phyloP scores from a whole-genome alignment of 2,113 vertebrate species.

The Pseudolaguvia tuberculata region DNA sequence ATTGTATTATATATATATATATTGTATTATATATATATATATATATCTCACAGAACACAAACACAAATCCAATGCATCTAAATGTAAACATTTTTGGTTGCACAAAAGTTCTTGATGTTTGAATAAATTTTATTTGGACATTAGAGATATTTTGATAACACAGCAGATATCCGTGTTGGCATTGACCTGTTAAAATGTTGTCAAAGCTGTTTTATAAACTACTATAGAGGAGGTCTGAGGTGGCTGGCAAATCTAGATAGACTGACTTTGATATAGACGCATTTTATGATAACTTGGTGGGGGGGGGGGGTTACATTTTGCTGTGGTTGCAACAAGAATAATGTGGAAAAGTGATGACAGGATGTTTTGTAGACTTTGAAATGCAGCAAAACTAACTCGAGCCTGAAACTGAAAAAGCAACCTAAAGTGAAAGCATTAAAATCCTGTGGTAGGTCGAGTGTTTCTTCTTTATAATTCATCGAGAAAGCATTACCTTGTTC shows the following conservation, averaged over 20 bases:
- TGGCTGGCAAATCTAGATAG: neutral
- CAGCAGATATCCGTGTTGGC: neutral
- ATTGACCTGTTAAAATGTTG: neutral
- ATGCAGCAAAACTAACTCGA: neutral
- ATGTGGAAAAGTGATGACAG: neutral
- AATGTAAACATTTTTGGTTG: neutral
- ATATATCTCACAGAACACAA: too few species aligned
- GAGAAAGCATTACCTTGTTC: slow-evolving; percentile 11
- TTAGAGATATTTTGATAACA: neutral
- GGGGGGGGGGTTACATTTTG: neutral
- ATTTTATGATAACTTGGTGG: neutral
- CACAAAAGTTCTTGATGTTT: neutral
- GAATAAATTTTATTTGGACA: neutral
- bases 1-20: too few species aligned
- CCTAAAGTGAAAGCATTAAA: neutral
- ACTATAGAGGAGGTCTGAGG: neutral
- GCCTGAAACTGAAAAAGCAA: neutral
- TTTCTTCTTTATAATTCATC: slow-evolving; percentile 4
- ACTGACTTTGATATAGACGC: neutral
- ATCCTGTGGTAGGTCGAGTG: neutral
- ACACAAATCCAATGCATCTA: neutral
- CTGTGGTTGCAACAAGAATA: neutral
- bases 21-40: too few species aligned
- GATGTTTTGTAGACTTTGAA: neutral
- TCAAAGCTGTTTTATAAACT: neutral